Conservation (phyloP, 2,888 invertebrate species). For the Eupithecia pulchellata region DNA sequence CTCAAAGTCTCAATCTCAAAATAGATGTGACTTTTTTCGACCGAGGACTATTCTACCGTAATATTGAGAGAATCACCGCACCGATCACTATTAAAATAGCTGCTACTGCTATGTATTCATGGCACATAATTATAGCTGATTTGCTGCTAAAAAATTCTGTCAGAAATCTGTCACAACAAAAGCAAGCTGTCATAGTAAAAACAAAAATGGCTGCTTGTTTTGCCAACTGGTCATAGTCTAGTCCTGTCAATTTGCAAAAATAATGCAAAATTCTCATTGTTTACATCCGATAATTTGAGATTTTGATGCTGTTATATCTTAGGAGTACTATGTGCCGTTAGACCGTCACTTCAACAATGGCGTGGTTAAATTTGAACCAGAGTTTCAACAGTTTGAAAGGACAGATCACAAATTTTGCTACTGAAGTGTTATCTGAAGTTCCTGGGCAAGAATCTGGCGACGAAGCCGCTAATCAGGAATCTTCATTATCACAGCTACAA, state of each 20-base stretch:
- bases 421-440: constrained; percentile 93
- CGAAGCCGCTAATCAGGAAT: constrained; percentile 51
- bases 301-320: constrained; percentile 51
- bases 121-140: no score
- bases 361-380: constrained; percentile 89
- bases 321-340: constrained; percentile 68
- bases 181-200: neutral
- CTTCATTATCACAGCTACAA: constrained; percentile 80
- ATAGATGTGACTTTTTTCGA: neutral
- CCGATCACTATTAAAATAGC: neutral
- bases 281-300: constrained; percentile 63
- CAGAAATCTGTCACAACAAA: neutral
- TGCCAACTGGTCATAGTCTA: constrained; percentile 83
- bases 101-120: no score
- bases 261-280: constrained; percentile 79
- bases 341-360: constrained; percentile 76
- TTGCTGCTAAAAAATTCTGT: neutral
- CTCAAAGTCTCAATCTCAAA: no score
- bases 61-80: neutral
- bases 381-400: constrained; percentile 91
- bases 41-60: neutral
- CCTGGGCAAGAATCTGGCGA: constrained; percentile 79
- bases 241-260: constrained; percentile 75
- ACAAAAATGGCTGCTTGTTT: constrained; percentile 70
- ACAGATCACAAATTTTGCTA: constrained; percentile 94